phyloP scores from a whole-genome alignment of 37 sponge, comb jelly and placozoan species.

The Bolinopsis microptera region DNA sequence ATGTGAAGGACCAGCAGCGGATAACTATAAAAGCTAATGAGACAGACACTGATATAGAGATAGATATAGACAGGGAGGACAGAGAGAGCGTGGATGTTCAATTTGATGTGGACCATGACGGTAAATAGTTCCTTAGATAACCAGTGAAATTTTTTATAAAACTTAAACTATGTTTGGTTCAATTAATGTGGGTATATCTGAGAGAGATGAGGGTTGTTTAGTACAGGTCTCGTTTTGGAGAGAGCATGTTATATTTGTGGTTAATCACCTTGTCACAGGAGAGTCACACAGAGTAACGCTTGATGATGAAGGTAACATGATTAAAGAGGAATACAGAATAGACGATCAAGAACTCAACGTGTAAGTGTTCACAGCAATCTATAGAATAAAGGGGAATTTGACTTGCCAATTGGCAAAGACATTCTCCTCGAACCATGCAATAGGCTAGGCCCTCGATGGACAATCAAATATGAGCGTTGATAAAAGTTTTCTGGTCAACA shows the following conservation, averaged over 20 bases:
- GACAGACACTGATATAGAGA: background rate
- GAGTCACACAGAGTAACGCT: background rate
- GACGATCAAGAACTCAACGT: background rate
- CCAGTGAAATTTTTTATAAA: background rate
- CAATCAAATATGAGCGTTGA: no score
- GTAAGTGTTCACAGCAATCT: no score
- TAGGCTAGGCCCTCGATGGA: no score
- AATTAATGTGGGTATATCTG: no score
- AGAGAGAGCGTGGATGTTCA: background rate
- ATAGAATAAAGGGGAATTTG: background rate
- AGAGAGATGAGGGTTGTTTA: no score
- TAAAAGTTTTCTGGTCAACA: no score
- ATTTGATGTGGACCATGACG: background rate
- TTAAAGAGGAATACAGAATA: background rate
- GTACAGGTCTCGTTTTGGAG: no score
- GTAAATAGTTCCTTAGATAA: background rate
- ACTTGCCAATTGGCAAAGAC: background rate
- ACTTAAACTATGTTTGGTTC: no score
- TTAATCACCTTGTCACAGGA: no score
- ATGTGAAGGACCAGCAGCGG: background rate
- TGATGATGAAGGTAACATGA: background rate
- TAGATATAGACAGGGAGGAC: background rate
- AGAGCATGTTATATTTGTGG: no score
- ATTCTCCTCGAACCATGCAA: no score
- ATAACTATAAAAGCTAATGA: background rate